These are phyloP conservation scores for Mirza zaza DNA, from an alignment of 2,113 vertebrate species.

Conservation along the genomic window DNA sequence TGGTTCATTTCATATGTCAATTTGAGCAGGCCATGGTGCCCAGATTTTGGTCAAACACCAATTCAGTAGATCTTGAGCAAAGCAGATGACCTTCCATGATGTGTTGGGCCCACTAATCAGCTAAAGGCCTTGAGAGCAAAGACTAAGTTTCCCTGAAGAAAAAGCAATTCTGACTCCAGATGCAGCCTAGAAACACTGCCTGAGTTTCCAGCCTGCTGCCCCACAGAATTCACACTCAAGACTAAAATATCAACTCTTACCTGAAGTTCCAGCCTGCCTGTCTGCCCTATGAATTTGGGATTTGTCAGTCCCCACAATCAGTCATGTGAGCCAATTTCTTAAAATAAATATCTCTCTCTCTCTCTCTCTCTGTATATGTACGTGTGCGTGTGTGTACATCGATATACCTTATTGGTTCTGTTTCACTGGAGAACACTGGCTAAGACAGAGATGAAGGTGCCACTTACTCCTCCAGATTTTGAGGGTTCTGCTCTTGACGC, in stretches of 20 bases:
- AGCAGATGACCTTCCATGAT: no score
- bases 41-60: no score
- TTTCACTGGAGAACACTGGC: neutral
- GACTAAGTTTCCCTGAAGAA: fast-evolving
- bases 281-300: neutral
- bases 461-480: neutral
- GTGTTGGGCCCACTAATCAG: neutral
- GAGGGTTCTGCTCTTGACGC: neutral
- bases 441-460: no score
- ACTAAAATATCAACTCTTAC: fast-evolving
- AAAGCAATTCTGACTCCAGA: neutral
- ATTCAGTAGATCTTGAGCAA: neutral
- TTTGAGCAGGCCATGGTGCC: neutral
- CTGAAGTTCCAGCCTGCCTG: neutral
- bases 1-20: neutral
- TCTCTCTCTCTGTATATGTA: fast-evolving
- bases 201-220: neutral
- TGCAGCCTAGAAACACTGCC: neutral
- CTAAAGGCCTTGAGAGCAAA: neutral
- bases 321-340: neutral
- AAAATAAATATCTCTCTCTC: neutral
- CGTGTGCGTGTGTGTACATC: neutral
- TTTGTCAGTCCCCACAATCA: neutral
- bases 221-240: neutral
- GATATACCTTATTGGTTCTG: neutral